Conservation (phyloP, 2,888 invertebrate species). For the Hylaea fasciaria region DNA sequence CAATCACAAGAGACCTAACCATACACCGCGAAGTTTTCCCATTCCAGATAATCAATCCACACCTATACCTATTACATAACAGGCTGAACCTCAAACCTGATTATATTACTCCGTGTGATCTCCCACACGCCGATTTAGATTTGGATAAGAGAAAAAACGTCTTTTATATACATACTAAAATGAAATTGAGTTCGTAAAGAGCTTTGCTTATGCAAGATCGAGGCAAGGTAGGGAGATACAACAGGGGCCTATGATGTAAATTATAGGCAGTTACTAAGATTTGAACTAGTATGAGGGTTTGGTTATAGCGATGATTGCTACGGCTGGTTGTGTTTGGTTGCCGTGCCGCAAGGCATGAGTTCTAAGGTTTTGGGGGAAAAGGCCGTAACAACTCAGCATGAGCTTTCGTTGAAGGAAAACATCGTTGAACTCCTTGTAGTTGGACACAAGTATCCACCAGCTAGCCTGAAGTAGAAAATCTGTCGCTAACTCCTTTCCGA, state of each 20-base stretch:
- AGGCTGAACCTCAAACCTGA: conserved; percentile 15
- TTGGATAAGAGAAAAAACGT: conserved; percentile 15
- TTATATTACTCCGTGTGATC: conserved; percentile 26
- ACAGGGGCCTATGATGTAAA: neutral
- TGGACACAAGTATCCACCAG: too few species aligned
- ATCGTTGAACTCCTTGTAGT: too few species aligned
- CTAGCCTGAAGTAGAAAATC: too few species aligned
- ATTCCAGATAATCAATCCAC: conserved; percentile 9
- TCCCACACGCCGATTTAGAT: conserved; percentile 20
- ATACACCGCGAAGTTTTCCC: conserved; percentile 8
- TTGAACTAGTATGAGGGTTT: too few species aligned
- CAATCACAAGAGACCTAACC: conserved; percentile 9
- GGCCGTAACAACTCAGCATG: too few species aligned
- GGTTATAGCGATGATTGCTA: too few species aligned
- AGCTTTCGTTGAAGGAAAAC: too few species aligned
- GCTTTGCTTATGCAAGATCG: conserved; percentile 25
- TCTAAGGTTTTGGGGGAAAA: too few species aligned
- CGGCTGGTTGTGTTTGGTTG: too few species aligned
- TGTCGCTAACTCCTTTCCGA: too few species aligned
- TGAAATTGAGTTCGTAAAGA: conserved; percentile 26
- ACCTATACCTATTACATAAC: neutral
- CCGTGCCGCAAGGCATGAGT: too few species aligned
- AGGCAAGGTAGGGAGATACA: conserved; percentile 1
- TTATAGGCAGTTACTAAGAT: neutral
- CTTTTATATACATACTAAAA: conserved; percentile 17